phyloP scores from a whole-genome alignment of 53 echinoderm and acorn worm species.

The Luidia sarsii region DNA sequence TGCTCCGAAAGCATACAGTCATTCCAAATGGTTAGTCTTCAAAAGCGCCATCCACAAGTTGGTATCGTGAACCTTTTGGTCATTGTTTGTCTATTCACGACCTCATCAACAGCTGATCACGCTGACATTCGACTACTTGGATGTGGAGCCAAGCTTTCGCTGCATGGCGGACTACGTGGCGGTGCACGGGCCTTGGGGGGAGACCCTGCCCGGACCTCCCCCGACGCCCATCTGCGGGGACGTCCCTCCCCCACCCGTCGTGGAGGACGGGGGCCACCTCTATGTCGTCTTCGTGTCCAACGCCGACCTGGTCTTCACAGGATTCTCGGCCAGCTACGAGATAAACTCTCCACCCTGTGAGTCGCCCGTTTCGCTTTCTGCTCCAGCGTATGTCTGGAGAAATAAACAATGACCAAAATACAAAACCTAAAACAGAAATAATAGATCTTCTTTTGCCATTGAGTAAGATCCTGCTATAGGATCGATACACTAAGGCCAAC shows the following conservation, averaged over 20 bases:
- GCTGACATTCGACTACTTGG: conserved; percentile 18
- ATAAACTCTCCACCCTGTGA: conserved; percentile 20
- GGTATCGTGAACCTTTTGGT: neutral
- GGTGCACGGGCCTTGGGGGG: conserved; percentile 22
- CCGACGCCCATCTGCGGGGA: neutral
- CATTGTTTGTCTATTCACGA: neutral
- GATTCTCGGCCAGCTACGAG: conserved; percentile 2
- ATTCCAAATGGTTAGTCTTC: no score
- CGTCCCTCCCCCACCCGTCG: neutral
- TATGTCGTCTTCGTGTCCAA: conserved; percentile 10
- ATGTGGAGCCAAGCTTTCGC: conserved; percentile 9
- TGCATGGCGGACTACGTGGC: conserved; percentile 14
- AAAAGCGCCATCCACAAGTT: no score
- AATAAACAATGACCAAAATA: no score
- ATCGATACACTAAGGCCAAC: no score
- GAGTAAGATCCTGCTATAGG: no score
- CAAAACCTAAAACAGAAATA: no score
- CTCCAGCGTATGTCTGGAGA: no score
- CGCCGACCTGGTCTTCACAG: neutral
- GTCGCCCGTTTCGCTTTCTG: no score
- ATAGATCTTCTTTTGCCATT: neutral
- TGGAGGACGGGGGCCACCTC: neutral
- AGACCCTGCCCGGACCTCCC: neutral
- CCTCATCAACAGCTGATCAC: conserved; percentile 7
- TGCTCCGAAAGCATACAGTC: no score